Conservation (phyloP, 2,113 vertebrate species). For the Triplophysa rosa region DNA sequence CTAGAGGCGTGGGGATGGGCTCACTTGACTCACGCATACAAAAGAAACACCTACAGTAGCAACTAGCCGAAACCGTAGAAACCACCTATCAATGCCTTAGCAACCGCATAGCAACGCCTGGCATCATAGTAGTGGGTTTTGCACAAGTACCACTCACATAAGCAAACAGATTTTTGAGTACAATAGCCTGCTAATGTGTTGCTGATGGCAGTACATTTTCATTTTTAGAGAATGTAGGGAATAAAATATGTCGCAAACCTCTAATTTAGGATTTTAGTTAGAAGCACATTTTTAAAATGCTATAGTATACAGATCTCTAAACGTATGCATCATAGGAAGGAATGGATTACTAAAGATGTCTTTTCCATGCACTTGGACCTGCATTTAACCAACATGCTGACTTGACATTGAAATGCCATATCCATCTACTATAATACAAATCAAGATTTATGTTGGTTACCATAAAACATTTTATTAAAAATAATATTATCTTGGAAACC, state of each 20-base stretch:
- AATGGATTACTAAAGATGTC: conserved; percentile 48
- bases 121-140: too few species aligned
- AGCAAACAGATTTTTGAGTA: neutral
- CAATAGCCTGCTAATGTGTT: neutral
- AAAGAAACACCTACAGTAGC: neutral
- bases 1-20: too few species aligned
- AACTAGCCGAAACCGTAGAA: neutral
- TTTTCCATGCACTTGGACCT: conserved; percentile 42
- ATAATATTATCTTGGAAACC: neutral
- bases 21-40: too few species aligned
- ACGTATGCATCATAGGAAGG: conserved; percentile 41
- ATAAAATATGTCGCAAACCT: neutral
- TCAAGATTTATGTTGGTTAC: neutral
- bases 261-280: neutral
- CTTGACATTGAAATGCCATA: conserved; percentile 34
- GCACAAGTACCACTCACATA: too few species aligned
- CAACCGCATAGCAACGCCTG: neutral
- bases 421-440: conserved; percentile 25
- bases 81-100: neutral
- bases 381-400: conserved; percentile 50
- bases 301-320: neutral
- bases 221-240: neutral
- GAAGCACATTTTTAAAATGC: neutral
- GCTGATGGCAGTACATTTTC: neutral
- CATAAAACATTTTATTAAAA: conserved; percentile 2